phyloP scores from a whole-genome alignment of 2,888 invertebrate species.

The Temnothorax ravouxi region DNA sequence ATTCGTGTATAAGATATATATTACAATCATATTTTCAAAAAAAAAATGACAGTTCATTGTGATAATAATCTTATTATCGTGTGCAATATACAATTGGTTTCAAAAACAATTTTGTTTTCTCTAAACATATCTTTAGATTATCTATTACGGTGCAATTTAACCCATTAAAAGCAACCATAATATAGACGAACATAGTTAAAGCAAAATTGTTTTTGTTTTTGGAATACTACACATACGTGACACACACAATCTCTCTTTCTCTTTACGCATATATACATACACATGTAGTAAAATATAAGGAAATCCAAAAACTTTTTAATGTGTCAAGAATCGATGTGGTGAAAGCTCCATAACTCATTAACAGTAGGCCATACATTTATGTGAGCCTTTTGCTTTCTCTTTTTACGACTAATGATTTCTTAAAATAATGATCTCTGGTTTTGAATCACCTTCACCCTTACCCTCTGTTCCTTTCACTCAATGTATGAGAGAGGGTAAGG shows the following conservation, averaged over 20 bases:
- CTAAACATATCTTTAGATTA: conserved; percentile 14
- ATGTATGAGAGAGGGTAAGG: neutral
- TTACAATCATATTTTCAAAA: neutral
- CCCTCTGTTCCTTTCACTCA: too few species aligned
- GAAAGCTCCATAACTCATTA: too few species aligned
- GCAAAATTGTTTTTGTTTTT: conserved; percentile 19
- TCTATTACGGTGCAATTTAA: conserved; percentile 13
- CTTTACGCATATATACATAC: neutral
- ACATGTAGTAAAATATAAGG: neutral
- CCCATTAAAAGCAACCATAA: conserved; percentile 18
- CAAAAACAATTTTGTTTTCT: conserved; percentile 8
- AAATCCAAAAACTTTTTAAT: too few species aligned
- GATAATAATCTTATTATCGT: conserved; percentile 1
- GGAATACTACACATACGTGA: neutral
- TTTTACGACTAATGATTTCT: neutral
- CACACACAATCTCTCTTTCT: neutral
- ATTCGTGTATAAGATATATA: neutral
- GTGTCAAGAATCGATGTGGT: too few species aligned
- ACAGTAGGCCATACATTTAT: too few species aligned
- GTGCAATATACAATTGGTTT: conserved; percentile 21
- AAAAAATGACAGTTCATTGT: neutral
- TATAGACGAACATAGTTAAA: neutral
- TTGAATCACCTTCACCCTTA: neutral
- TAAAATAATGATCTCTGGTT: neutral
- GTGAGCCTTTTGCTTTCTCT: too few species aligned